Evolutionary conservation across 2,797 vertebrate species (phyloP).

Genomic region (Halcyon smyrnensis): DNA sequence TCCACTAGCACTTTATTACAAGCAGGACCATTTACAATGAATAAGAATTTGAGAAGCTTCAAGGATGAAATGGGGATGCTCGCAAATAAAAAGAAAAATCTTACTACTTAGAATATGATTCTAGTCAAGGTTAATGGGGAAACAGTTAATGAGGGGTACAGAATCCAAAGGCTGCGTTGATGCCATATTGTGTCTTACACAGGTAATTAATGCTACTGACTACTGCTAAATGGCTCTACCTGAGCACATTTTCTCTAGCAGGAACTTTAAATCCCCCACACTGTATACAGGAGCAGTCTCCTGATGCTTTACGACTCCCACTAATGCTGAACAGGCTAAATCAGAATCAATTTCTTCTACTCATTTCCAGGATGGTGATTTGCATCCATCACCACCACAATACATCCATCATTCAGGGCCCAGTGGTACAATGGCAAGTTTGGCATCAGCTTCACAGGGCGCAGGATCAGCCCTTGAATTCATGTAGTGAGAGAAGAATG

Average conservation of each 20-base stretch:
- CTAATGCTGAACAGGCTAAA: conserved; percentile 63
- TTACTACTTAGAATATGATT: conserved; percentile 73
- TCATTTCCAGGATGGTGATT: conserved; percentile 58
- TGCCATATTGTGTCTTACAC: conserved; percentile 76
- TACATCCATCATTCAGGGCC: conserved; percentile 26
- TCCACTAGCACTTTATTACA: conserved; percentile 78
- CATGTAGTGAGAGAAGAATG: background rate
- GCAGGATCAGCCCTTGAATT: background rate
- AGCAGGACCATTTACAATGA: conserved; percentile 80
- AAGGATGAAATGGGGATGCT: conserved; percentile 78
- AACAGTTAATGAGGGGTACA: conserved; percentile 81
- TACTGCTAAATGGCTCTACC: conserved; percentile 74
- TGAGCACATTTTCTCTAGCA: conserved; percentile 71
- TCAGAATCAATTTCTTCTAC: conserved; percentile 46
- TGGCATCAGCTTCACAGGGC: background rate
- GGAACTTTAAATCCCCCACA: conserved; percentile 74
- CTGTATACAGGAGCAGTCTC: conserved; percentile 43
- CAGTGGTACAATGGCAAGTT: conserved; percentile 12
- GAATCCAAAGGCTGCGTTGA: conserved; percentile 77
- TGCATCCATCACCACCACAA: conserved; percentile 50
- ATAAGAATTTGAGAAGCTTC: conserved; percentile 78
- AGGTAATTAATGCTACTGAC: conserved; percentile 80
- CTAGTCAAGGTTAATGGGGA: conserved; percentile 82
- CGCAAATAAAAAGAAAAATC: conserved; percentile 78
- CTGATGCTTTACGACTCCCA: conserved; percentile 68